Evolutionary conservation across 2,888 invertebrate genomes (phyloP).

Genomic region (Oxytorus armatus): DNA sequence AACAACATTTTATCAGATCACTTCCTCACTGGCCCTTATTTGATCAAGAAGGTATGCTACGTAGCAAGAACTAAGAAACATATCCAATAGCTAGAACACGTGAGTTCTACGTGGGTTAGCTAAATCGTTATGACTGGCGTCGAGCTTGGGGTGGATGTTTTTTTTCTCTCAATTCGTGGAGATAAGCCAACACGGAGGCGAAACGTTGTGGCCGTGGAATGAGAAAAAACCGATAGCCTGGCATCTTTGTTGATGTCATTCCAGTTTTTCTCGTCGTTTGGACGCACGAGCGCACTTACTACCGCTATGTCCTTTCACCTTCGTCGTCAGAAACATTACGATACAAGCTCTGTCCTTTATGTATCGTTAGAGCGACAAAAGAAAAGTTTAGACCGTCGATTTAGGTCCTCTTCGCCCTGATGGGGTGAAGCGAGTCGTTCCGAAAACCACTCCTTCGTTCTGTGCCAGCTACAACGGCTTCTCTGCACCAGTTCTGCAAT

Average conservation of each 20-base stretch:
- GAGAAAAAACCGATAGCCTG: conserved; percentile 23
- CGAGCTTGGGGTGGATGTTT: background rate
- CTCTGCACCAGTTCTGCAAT: conserved; percentile 8
- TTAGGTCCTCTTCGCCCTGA: background rate
- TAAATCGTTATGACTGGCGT: conserved; percentile 19
- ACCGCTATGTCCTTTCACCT: conserved; percentile 4
- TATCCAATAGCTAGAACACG: background rate
- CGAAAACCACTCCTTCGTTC: background rate
- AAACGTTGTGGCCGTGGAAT: background rate
- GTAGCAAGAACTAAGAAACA: background rate
- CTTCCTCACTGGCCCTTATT: background rate
- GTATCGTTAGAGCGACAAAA: conserved; percentile 48
- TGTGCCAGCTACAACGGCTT: conserved; percentile 28
- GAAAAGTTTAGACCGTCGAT: conserved; percentile 4
- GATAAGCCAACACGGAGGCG: conserved; percentile 26
- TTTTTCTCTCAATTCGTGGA: conserved; percentile 1
- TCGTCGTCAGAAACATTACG: conserved; percentile 44
- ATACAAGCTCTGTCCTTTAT: conserved; percentile 44
- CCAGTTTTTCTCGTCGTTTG: conserved; percentile 9
- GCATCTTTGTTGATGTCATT: conserved; percentile 14
- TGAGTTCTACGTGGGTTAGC: conserved; percentile 21
- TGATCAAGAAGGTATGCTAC: background rate
- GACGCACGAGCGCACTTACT: background rate
- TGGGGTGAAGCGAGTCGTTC: conserved; percentile 13
- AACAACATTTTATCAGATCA: background rate